Evolutionary conservation across 1,140 invertebrate species (phyloP), one percentile per base, ranked within the genome.

Genomic region (Adelges cooleyi): DNA sequence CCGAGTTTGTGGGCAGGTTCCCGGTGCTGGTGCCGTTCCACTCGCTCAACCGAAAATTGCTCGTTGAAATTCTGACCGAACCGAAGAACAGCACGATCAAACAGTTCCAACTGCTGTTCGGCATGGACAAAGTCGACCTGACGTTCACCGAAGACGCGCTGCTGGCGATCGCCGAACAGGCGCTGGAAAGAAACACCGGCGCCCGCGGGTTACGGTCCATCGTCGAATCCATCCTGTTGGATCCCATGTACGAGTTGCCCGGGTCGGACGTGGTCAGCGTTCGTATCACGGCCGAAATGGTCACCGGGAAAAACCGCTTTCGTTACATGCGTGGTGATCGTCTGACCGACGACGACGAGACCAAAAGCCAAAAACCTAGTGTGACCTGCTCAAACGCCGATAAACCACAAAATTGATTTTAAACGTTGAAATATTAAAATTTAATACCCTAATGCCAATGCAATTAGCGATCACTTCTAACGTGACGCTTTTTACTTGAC

Each of bases 211-310:
- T 98, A 4, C 76, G 94, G 68, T 89, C 93, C 3, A 96, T 97
- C 69, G 86, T 98, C 87, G 94, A 97, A 77, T 86, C 83, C 44
- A 79, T 96, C 51, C 77, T 99, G 18, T 77, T 98, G 66, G 94
- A 98, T 71, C 85, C 95, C 38, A 98, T 98, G 93, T 99, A 95
- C 78, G 94, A 97, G 74, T 90, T 97, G 65, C 96, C 95, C 36
- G 93, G 93, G 40, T 93, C 90, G 1, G 88, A 95, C 75, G 87
- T 98, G 23, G 77, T 82, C 52, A 81, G 82, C n/a, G 93, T 97
- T 15, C 86, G 92, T 71, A 85, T 98, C 62, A 90, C 84, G 33
- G 87, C 89, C 75, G 85, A 84, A 17, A 86, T 83, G 71, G 89
- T 91, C 33, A 75, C 72, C 42, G 84, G 83, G 33, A 72, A 75